phyloP scores from a whole-genome alignment of 37 sponge, comb jelly and placozoan genomes.

The Theonella swinhoei region DNA sequence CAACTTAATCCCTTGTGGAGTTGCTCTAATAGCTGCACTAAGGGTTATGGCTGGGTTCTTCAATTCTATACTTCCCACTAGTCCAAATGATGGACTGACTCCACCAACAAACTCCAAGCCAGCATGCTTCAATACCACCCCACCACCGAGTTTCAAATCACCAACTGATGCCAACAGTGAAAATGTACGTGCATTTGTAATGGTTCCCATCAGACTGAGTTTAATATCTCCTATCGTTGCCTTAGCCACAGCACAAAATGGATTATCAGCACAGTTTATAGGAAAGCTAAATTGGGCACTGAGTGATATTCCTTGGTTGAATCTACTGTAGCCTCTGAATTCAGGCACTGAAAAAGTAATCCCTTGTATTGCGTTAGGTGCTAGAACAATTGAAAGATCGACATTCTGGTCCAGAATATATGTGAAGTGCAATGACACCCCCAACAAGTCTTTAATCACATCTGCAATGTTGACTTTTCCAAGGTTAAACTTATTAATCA shows the following conservation, averaged over 20 bases:
- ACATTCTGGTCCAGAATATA: background rate
- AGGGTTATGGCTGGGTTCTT: conserved; percentile 16
- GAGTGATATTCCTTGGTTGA: background rate
- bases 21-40: background rate
- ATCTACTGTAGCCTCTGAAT: no score
- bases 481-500: background rate
- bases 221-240: conserved; percentile 14
- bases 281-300: background rate
- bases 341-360: background rate
- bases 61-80: conserved; percentile 6
- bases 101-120: conserved; percentile 7
- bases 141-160: conserved; percentile 7
- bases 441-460: background rate
- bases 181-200: background rate
- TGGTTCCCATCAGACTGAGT: conserved; percentile 2
- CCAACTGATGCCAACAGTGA: background rate
- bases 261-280: background rate
- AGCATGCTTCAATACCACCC: conserved; percentile 11
- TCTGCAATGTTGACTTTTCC: background rate
- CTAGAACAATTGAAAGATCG: background rate
- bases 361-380: background rate
- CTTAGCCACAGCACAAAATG: conserved; percentile 24
- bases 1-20: background rate
- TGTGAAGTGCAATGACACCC: background rate
- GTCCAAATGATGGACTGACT: background rate